Evolutionary conservation across 2,113 vertebrate species (phyloP), one percentile per base, ranked within the genome.

Genomic region (Ahaetulla prasina): DNA sequence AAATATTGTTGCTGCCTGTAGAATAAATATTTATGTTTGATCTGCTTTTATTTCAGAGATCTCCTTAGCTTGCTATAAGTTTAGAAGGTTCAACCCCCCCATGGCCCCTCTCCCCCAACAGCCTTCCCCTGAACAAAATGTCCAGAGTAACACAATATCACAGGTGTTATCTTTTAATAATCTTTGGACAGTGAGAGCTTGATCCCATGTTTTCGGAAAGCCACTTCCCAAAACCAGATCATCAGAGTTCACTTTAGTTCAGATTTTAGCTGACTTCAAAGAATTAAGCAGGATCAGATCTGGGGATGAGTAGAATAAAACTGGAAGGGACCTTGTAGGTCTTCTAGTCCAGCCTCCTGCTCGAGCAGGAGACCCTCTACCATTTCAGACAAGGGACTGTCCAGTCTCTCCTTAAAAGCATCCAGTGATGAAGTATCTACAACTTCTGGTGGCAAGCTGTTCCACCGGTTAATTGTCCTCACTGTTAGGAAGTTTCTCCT

Each of bases 11-110:
- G 91, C 92, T 95, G 94, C 47, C 55, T 94, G 95, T 80, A 92
- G 85, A 92, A 94, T 95, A 96, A 96, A 97, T 97, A 97, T 96
- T 96, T 96, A 94, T 94, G 94, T 96, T 96, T 94, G 90, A 95
- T 96, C 93, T 94, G 95, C 93, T 35, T 96, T 96, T 94, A 96
- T 95, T 95, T 95, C 94, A 88, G 43, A 90, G 92, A 91, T 93
- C 54, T n/a, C 43, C 16, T 89, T 85, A 20, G 22, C 12, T 49
- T 45, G 68, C 20, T 60, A 23, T 85, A 49, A 10, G 23, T 86
- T 92, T 50, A 50, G n/a, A 30, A 88, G 49, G 50, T 20, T 89
- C 30, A 85, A 11, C 30, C 27, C 43, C 22, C 63, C 43, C 10
- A 4, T 57, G 50, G 85, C 52, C 23, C 3, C 57, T 0, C 55